Evolutionary conservation across 2,113 vertebrate species (phyloP).

Genomic region (Grantiella picta): DNA sequence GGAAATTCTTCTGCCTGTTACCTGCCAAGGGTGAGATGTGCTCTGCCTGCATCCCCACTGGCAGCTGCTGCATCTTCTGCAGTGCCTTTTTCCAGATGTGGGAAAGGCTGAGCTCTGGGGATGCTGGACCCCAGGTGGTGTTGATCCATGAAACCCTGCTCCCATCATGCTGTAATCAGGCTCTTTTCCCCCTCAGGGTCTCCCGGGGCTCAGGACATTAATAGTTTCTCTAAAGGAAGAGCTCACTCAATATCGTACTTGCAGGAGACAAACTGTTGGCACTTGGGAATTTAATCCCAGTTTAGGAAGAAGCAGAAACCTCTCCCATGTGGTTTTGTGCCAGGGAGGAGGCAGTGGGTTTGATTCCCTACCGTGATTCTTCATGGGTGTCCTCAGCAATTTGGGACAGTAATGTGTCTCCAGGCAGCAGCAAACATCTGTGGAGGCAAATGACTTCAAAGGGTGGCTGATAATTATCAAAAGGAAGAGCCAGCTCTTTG

Average conservation of each 20-base stretch:
- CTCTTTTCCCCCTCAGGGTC: background rate
- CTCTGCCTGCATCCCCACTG: background rate
- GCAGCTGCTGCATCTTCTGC: background rate
- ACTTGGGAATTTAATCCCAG: background rate
- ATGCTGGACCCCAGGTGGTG: background rate
- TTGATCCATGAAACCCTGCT: background rate
- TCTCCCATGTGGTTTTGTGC: background rate
- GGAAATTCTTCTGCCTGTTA: background rate
- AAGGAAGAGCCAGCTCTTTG: background rate
- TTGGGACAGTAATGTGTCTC: background rate
- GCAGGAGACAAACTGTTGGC: background rate
- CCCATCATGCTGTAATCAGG: background rate
- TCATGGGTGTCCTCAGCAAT: constrained; percentile 23
- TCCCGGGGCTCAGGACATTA: background rate
- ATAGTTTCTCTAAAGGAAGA: background rate
- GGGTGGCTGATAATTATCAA: background rate
- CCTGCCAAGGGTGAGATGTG: background rate
- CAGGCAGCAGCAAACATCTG: constrained; percentile 27
- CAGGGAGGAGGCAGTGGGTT: background rate
- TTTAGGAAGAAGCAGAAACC: background rate
- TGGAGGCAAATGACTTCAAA: constrained; percentile 13
- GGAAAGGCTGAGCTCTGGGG: background rate
- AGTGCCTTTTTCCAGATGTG: background rate
- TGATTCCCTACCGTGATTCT: background rate
- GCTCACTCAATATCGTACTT: background rate